Base-by-base conservation (phyloP, 1,140 invertebrate genomes). In the Caligus rogercresseyi region DNA sequence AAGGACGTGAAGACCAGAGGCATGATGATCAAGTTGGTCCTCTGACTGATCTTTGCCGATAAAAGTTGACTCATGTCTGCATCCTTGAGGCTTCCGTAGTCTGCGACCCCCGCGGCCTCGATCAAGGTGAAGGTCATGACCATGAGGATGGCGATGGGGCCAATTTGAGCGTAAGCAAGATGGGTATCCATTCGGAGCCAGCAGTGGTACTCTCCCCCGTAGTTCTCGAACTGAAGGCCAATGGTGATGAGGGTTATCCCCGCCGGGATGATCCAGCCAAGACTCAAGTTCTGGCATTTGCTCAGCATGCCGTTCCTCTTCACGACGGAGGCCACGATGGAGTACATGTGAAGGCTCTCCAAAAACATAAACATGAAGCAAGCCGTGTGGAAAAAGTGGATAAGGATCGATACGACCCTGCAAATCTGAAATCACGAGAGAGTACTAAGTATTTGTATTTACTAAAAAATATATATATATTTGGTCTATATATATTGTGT, bases 321-420 rank as follows among this genome's bases (percentile, higher is more conserved):
- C 7, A 72, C 69, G 0, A 72, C 71, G 61, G 64, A 70, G 3
- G 70, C 71, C 19, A 72, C 71, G 52, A 71, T 59, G 23, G 69
- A 66, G 64, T 72, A 72, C 66, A 72, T 70, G 64, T 72, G 71
- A 7, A 72, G 60, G 14, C 69, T 52, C 64, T 72, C 71, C 55
- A 72, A 61, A 25, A 71, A 64, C 63, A 72, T 68, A 61, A 72
- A 72, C 65, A 67, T 67, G 65, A 72, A 72, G 64, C 70, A 72
- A 14, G 69, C 71, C 11, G 70, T 71, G 66, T 70, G 70, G 66
- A 72, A 72, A 52, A 69, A 70, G 61, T 72, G 71, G 31, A 71
- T 56, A 3, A 65, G 54, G 16, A 72, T 69, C 0, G 70, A 71
- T 14, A 72, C 43, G 1, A 70, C 53, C 21, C 62, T 63, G 54